A percentile compares a stretch with the other conserved stretches of the same genome.
Evolutionary conservation across 92 coral and sea anemone genomes (phyloP).

Genomic region (Pocillopora grandis): DNA sequence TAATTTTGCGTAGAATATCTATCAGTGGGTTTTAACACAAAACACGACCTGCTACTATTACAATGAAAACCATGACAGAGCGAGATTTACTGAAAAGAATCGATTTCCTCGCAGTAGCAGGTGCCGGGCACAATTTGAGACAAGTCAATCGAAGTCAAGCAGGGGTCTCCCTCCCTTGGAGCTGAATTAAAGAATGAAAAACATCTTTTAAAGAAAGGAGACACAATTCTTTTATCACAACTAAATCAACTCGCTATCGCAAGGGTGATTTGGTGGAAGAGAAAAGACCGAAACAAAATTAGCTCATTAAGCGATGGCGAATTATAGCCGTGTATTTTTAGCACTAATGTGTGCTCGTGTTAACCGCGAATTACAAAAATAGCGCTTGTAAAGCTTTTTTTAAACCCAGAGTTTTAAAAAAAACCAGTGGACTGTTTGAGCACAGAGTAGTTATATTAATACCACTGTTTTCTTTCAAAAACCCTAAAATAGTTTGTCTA

Average conservation of each 20-base stretch:
- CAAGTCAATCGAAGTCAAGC: not conserved
- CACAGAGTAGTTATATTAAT: slow-evolving; percentile 3
- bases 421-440: not conserved
- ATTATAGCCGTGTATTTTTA: not conserved
- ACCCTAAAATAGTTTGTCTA: slow-evolving; percentile 14
- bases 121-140: slow-evolving; percentile 17
- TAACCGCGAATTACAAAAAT: not conserved
- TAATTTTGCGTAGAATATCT: not conserved
- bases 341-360: not conserved
- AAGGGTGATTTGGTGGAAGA: not conserved
- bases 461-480: slow-evolving; percentile 15
- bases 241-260: not conserved
- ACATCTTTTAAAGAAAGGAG: not conserved
- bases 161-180: slow-evolving; percentile 30
- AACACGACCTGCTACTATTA: slow-evolving; percentile 15
- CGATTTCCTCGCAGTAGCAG: slow-evolving; percentile 7
- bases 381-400: not conserved
- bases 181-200: slow-evolving; percentile 24
- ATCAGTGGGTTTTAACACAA: not conserved
- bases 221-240: not conserved
- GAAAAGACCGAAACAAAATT: not conserved
- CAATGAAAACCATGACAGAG: slow-evolving; percentile 7
- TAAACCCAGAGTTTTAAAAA: not conserved
- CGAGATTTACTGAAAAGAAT: not conserved
- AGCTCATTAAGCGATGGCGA: not conserved